A percentile compares a stretch with the other conserved stretches of the same genome.
Evolutionary conservation across 2,797 vertebrate genomes (phyloP).

Genomic region (Trachurus trachurus): DNA sequence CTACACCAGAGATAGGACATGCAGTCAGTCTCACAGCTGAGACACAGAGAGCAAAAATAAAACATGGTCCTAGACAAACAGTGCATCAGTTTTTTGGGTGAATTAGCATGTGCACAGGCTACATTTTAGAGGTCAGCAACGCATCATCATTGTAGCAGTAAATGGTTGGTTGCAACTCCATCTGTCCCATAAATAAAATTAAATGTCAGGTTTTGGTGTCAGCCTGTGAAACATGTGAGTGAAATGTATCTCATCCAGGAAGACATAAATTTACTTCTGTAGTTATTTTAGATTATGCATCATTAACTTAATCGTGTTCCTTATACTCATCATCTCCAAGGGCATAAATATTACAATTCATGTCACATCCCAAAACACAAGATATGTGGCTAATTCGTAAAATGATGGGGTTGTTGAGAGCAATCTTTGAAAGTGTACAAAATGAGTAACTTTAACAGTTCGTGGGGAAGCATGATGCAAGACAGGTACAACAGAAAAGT

Average conservation of each 20-base stretch:
- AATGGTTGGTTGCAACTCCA: neutral
- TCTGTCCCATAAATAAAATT: neutral
- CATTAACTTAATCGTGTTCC: neutral
- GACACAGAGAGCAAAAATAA: constrained; percentile 22
- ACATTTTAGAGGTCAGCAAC: neutral
- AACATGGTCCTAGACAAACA: neutral
- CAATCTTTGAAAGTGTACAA: neutral
- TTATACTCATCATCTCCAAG: too few species aligned
- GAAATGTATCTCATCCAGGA: neutral
- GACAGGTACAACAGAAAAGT: constrained; percentile 5
- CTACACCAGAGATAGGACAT: constrained; percentile 18
- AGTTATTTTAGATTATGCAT: neutral
- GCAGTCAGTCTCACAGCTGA: constrained; percentile 49
- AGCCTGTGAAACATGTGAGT: neutral
- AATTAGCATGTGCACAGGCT: neutral
- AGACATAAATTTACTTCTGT: neutral
- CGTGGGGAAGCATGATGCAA: neutral
- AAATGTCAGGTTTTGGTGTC: neutral
- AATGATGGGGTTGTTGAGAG: neutral
- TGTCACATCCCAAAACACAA: neutral
- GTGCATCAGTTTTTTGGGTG: neutral
- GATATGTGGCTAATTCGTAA: neutral
- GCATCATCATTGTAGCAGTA: neutral
- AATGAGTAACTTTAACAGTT: neutral
- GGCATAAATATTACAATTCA: neutral